These are phyloP conservation scores for Sericinus montela DNA, from an alignment of 2,888 invertebrate species.

Conservation along the genomic window DNA sequence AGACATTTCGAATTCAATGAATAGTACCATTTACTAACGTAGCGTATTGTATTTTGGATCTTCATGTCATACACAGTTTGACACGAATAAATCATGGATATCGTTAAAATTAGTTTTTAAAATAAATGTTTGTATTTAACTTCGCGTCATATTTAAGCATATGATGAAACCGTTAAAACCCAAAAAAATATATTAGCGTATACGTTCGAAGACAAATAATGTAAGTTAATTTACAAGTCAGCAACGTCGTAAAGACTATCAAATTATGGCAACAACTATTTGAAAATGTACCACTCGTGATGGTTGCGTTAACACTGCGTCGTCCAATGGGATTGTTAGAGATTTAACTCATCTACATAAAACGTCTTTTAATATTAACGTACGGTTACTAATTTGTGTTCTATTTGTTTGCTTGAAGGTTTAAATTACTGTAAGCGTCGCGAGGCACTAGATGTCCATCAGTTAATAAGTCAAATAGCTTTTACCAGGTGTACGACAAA, in stretches of 20 bases:
- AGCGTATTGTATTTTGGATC: conserved; percentile 36
- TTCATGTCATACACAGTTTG: conserved; percentile 36
- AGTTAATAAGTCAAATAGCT: conserved; percentile 61
- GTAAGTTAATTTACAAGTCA: conserved; percentile 66
- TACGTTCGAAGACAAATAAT: conserved; percentile 67
- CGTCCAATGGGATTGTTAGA: conserved; percentile 59
- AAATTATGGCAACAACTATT: conserved; percentile 68
- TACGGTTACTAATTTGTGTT: conserved; percentile 36
- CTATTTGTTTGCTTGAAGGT: conserved; percentile 41
- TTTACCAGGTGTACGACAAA: conserved; percentile 68
- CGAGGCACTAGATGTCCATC: conserved; percentile 38
- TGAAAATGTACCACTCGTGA: conserved; percentile 72
- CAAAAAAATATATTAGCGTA: conserved; percentile 64
- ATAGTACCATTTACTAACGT: conserved; percentile 39
- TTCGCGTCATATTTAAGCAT: conserved; percentile 22
- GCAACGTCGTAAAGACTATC: conserved; percentile 64
- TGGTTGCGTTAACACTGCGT: conserved; percentile 58
- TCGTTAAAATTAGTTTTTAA: conserved; percentile 1
- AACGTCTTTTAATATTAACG: conserved; percentile 36
- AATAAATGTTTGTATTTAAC: conserved; percentile 15
- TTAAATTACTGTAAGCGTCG: conserved; percentile 34
- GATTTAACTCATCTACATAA: conserved; percentile 51
- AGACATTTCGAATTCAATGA: conserved; percentile 45
- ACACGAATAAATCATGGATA: conserved; percentile 19
- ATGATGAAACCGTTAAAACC: conserved; percentile 72